A percentile compares a stretch with the other conserved stretches of the same genome.
These are phyloP conservation scores for Bhutanitis thaidina DNA, from an alignment of 2,888 invertebrate genomes.

Conservation along the genomic window DNA sequence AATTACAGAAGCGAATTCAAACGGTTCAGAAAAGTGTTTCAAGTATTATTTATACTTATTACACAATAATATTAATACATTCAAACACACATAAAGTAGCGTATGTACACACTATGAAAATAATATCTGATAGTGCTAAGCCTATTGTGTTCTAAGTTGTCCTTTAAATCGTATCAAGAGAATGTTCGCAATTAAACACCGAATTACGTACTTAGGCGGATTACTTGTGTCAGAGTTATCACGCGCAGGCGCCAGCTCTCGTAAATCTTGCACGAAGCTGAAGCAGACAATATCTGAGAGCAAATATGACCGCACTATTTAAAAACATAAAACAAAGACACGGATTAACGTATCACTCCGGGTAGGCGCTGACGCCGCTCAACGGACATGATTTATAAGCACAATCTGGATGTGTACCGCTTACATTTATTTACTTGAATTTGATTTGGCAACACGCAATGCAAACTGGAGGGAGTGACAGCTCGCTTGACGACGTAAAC, in stretches of 20 bases:
- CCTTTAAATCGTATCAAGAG: conserved; percentile 54
- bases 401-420: conserved; percentile 62
- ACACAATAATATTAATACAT: conserved; percentile 30
- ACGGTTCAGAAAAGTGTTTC: conserved; percentile 3
- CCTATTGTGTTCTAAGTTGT: conserved; percentile 65
- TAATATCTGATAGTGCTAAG: conserved; percentile 69
- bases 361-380: conserved; percentile 55
- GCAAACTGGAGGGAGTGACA: conserved; percentile 54
- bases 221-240: conserved; percentile 75
- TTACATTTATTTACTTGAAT: conserved; percentile 60
- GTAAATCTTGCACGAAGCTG: conserved; percentile 71
- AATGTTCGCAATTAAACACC: conserved; percentile 73
- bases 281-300: conserved; percentile 73
- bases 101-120: conserved; percentile 50
- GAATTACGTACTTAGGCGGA: conserved; percentile 73
- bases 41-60: conserved; percentile 21
- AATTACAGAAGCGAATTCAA: conserved; percentile 2
- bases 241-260: conserved; percentile 67
- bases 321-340: conserved; percentile 77
- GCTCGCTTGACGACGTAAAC: conserved; percentile 70
- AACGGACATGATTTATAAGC: conserved; percentile 69
- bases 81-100: conserved; percentile 39
- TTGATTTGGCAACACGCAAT: conserved; percentile 69
- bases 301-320: conserved; percentile 78
- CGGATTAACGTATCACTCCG: conserved; percentile 74